phyloP scores from a whole-genome alignment of 2,113 vertebrate genomes.

The Protobothrops mucrosquamatus region DNA sequence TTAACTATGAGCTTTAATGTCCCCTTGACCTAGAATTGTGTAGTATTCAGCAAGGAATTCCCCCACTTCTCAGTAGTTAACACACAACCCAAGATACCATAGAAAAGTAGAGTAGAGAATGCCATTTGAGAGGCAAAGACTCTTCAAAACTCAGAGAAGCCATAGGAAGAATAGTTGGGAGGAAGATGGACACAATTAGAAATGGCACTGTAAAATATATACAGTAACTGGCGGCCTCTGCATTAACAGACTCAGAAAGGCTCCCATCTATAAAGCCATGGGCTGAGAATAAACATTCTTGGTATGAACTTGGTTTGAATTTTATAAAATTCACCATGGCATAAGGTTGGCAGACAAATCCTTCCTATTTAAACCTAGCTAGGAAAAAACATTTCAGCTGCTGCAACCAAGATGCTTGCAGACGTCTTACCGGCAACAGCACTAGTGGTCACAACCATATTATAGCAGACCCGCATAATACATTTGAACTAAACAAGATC shows the following conservation, averaged over 20 bases:
- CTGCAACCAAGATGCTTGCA: slow-evolving; percentile 25
- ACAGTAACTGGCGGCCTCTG: not conserved
- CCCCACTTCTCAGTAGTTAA: not conserved
- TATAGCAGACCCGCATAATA: slow-evolving; percentile 52
- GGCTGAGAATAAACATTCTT: not conserved
- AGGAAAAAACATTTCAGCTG: slow-evolving; percentile 41
- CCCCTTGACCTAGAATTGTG: not conserved
- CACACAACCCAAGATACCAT: not conserved
- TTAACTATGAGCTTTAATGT: not conserved
- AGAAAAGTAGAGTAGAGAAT: not conserved
- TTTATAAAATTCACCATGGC: slow-evolving; percentile 32
- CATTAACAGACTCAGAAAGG: slow-evolving; percentile 2
- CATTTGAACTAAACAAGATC: slow-evolving; percentile 67
- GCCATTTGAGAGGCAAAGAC: not conserved
- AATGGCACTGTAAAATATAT: slow-evolving; percentile 1
- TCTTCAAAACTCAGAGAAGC: not conserved
- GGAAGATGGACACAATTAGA: not conserved
- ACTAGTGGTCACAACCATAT: slow-evolving; percentile 48
- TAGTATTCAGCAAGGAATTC: not conserved
- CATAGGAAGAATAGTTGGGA: not conserved
- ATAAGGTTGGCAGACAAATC: slow-evolving; percentile 36
- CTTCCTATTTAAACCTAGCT: slow-evolving; percentile 44
- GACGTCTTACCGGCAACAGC: slow-evolving; percentile 30
- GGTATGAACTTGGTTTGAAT: slow-evolving; percentile 21
- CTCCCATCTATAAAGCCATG: slow-evolving; percentile 20